Evolutionary conservation across 1,140 invertebrate genomes (phyloP).

Genomic region (Drosophila nigrodunni): DNA sequence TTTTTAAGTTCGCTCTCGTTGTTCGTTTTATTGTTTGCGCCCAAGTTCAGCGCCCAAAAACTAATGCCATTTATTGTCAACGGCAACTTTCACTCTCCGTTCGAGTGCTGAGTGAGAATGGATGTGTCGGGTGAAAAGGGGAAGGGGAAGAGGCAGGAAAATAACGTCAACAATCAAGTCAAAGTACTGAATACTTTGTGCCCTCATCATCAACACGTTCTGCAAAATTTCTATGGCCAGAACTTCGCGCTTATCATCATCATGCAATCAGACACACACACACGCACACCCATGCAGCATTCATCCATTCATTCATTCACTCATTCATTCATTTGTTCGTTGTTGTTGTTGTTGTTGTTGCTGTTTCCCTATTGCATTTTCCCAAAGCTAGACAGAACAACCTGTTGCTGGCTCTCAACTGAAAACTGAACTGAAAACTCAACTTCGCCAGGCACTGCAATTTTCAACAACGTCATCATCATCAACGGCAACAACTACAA

Average conservation of each 20-base stretch:
- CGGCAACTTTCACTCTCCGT: conserved; percentile 70
- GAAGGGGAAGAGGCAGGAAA: background rate
- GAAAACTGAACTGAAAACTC: conserved; percentile 43
- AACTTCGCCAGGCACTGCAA: conserved; percentile 81
- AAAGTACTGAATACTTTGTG: conserved; percentile 51
- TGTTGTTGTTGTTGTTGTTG: conserved; percentile 36
- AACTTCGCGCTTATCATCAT: conserved; percentile 81
- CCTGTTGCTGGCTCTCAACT: conserved; percentile 62
- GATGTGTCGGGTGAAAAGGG: background rate
- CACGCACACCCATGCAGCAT: conserved; percentile 15
- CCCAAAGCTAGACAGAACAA: conserved; percentile 75
- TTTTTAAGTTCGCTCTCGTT: conserved; percentile 31
- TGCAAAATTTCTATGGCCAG: conserved; percentile 76
- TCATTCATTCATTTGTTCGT: conserved; percentile 63
- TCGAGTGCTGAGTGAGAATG: background rate
- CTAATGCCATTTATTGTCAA: conserved; percentile 80
- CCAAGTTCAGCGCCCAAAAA: conserved; percentile 79
- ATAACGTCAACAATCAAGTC: conserved; percentile 54
- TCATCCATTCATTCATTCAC: conserved; percentile 59
- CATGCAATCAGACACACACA: conserved; percentile 71
- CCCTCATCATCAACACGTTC: conserved; percentile 77
- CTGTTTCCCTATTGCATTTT: conserved; percentile 78
- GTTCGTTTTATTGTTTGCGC: conserved; percentile 63
- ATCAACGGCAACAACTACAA: conserved; percentile 36
- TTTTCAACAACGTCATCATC: conserved; percentile 80